These are phyloP conservation scores for Drosophila mercatorum DNA, from an alignment of 2,888 invertebrate species.

Conservation along the genomic window DNA sequence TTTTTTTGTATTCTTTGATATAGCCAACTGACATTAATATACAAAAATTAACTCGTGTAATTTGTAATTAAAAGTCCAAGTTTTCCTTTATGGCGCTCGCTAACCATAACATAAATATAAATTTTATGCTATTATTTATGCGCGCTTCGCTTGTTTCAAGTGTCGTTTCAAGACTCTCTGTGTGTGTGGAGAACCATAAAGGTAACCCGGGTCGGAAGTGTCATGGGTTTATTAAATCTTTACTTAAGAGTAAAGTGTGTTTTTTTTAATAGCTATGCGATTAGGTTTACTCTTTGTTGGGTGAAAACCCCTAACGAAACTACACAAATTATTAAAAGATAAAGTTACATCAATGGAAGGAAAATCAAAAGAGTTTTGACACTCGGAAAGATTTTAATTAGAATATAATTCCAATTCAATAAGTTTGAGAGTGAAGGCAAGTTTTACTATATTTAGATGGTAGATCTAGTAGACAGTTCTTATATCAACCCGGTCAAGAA, in stretches of 20 bases:
- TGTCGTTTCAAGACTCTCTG: constrained; percentile 42
- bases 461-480: not conserved
- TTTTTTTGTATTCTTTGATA: constrained; percentile 20
- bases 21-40: constrained; percentile 41
- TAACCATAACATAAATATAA: constrained; percentile 51
- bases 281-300: no score
- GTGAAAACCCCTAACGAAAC: no score
- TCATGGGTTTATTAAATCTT: constrained; percentile 35
- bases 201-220: constrained; percentile 40
- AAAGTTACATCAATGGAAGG: no score
- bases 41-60: constrained; percentile 62
- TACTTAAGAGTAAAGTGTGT: not conserved
- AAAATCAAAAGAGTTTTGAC: no score
- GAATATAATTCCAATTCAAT: no score
- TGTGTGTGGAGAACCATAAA: constrained; percentile 6
- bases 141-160: constrained; percentile 58
- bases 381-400: no score
- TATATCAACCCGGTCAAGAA: not conserved
- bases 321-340: no score
- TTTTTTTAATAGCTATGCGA: not conserved
- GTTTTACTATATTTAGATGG: not conserved
- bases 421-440: not conserved
- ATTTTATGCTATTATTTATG: constrained; percentile 57
- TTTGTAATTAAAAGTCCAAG: constrained; percentile 73
- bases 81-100: constrained; percentile 50